Evolutionary conservation across 1,140 invertebrate species (phyloP).

Genomic region (Caerostris extrusa): DNA sequence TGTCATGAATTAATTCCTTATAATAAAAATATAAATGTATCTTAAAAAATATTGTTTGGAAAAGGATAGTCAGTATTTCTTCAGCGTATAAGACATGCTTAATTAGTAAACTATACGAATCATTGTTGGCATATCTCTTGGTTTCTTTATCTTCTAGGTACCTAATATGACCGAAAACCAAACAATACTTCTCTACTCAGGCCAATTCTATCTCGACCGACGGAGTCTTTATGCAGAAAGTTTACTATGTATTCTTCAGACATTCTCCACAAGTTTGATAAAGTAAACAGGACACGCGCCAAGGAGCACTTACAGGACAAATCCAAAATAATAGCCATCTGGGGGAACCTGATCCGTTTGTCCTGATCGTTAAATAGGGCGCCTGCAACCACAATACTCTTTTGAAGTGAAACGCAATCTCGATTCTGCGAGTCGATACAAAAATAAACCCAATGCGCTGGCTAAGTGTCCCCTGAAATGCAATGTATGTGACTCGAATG

Average conservation of each 20-base stretch:
- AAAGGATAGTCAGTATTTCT: no score
- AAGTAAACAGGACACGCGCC: neutral
- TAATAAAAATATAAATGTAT: no score
- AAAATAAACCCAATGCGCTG: neutral
- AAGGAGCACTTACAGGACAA: neutral
- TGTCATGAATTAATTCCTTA: no score
- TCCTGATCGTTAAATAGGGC: neutral
- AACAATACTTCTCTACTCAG: no score
- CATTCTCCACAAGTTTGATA: neutral
- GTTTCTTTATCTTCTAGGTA: no score
- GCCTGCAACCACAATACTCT: neutral
- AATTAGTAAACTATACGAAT: no score
- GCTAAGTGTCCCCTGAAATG: neutral
- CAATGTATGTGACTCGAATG: neutral
- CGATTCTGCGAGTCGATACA: neutral
- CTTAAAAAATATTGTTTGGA: no score
- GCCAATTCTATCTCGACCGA: no score
- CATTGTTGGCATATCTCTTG: no score
- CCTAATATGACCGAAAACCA: no score
- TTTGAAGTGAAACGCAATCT: neutral
- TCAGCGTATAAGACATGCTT: no score
- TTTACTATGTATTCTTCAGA: neutral
- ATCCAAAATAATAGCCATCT: neutral
- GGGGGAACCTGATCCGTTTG: neutral
- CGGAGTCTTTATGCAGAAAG: no score